Conservation (phyloP, 2,113 vertebrate genomes). For the Sclerurus mexicanus region DNA sequence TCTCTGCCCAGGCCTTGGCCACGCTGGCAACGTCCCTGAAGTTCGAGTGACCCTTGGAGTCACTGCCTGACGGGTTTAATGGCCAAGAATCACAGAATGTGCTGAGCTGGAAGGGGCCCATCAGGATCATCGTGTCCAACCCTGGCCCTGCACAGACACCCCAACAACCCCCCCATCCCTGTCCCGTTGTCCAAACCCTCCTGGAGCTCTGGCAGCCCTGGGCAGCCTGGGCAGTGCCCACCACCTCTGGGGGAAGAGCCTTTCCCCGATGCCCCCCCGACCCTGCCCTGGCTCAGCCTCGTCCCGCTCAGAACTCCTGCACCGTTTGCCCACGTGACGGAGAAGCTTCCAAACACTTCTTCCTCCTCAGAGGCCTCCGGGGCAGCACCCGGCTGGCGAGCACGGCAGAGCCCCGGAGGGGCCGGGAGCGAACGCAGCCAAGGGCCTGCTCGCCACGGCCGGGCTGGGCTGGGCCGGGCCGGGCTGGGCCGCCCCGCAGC, state of each 20-base stretch:
- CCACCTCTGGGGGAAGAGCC: neutral
- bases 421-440: too few species aligned
- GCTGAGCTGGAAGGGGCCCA: neutral
- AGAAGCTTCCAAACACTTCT: neutral
- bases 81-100: neutral
- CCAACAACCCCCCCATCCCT: neutral
- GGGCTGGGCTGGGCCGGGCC: neutral
- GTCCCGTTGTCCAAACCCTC: neutral
- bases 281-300: neutral
- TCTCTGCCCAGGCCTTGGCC: neutral
- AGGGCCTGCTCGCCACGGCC: too few species aligned
- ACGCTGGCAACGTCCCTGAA: neutral
- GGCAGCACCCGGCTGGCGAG: neutral
- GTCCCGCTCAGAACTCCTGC: neutral
- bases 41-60: neutral
- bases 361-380: neutral
- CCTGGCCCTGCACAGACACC: neutral
- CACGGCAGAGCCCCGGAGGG: too few species aligned
- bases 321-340: neutral
- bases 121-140: neutral
- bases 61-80: accelerated
- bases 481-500: too few species aligned
- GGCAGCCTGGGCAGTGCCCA: neutral
- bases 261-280: neutral
- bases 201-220: neutral